These are phyloP conservation scores for Rhimphoctona megacephalus DNA, from an alignment of 2,888 invertebrate species.

Conservation along the genomic window DNA sequence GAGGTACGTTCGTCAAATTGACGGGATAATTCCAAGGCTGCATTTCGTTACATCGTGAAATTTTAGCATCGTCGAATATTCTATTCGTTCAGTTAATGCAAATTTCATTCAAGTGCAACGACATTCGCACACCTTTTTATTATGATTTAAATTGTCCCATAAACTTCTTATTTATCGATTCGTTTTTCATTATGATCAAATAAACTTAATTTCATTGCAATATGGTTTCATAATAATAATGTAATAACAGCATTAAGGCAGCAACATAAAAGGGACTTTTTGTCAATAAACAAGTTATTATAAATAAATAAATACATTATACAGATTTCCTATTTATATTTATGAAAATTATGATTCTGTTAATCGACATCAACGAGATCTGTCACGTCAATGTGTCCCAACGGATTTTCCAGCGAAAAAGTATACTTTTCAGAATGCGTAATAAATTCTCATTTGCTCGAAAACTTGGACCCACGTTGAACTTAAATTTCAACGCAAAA, in stretches of 20 bases:
- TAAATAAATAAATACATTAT: background rate
- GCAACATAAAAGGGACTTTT: background rate
- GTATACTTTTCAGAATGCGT: background rate
- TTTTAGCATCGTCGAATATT: background rate
- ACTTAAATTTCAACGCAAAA: constrained; percentile 82
- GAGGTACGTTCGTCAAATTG: background rate
- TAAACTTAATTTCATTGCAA: background rate
- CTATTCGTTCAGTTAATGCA: background rate
- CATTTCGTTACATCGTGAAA: background rate
- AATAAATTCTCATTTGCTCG: constrained; percentile 45
- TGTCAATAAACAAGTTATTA: background rate
- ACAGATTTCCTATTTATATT: background rate
- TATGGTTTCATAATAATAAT: background rate
- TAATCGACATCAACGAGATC: background rate
- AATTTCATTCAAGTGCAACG: background rate
- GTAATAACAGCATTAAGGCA: background rate
- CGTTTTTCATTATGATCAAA: background rate
- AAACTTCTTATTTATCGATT: background rate
- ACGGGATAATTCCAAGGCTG: constrained; percentile 3
- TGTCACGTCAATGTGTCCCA: constrained; percentile 2
- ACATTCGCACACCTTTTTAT: background rate
- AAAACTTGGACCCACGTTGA: constrained; percentile 77
- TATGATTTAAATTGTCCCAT: background rate
- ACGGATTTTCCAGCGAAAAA: background rate
- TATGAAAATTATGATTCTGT: background rate